Percentiles rank a stretch among this genome's conserved stretches.
Evolutionary conservation across 2,113 vertebrate genomes (phyloP).

Genomic region (Chloebia gouldiae): DNA sequence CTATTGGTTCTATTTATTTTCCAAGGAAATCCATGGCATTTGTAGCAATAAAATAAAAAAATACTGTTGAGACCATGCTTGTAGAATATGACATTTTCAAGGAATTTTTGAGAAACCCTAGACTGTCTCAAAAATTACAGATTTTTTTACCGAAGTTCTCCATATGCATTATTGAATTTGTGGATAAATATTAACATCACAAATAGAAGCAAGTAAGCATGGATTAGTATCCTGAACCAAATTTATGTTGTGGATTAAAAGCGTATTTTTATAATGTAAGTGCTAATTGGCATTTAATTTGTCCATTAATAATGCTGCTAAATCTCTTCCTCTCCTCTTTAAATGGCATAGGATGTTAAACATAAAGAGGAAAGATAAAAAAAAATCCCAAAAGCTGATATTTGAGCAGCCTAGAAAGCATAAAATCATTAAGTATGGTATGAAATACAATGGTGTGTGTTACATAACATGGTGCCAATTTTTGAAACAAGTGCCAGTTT

Average conservation of each 20-base stretch:
- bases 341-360: neutral
- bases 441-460: neutral
- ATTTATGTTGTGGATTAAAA: conserved; percentile 24
- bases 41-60: neutral
- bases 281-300: conserved; percentile 59
- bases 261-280: neutral
- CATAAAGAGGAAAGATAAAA: neutral
- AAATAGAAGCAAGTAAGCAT: conserved; percentile 10
- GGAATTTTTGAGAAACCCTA: neutral
- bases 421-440: neutral
- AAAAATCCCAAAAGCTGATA: accelerated
- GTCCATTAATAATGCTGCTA: neutral
- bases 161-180: neutral
- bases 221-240: neutral
- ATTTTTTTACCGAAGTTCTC: neutral
- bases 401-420: neutral
- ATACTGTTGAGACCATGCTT: neutral
- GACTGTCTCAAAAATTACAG: neutral
- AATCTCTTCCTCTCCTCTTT: conserved; percentile 6
- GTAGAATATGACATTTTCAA: neutral
- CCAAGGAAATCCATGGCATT: neutral
- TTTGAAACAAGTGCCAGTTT: neutral
- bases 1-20: neutral
- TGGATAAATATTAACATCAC: conserved; percentile 13
- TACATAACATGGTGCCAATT: neutral